Evolutionary conservation across 2,113 vertebrate genomes (phyloP).

Genomic region (Helogale parvula): DNA sequence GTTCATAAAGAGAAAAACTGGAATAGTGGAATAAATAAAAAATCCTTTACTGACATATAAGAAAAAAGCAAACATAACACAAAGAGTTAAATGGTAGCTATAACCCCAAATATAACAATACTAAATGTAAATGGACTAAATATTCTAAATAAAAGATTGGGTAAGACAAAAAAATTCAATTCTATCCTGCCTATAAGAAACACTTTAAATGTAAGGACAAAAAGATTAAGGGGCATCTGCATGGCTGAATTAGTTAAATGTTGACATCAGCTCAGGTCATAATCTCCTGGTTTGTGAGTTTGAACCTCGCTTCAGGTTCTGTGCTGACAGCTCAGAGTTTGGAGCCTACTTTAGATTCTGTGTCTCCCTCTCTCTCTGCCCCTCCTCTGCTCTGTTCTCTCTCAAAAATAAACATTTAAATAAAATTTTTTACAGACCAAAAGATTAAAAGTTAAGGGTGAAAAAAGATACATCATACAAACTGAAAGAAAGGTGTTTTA

Average conservation of each 20-base stretch:
- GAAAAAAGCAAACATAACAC: neutral
- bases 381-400: too few relatives aligned
- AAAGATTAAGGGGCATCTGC: neutral
- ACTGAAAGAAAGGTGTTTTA: neutral
- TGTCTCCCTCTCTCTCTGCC: too few relatives aligned
- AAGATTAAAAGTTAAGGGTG: neutral
- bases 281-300: too few relatives aligned
- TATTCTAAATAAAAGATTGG: neutral
- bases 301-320: too few relatives aligned
- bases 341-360: too few relatives aligned
- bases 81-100: neutral
- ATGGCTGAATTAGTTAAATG: too few relatives aligned
- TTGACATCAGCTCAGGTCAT: too few relatives aligned
- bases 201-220: neutral
- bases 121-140: neutral
- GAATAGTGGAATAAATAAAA: slow-evolving; percentile 32
- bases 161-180: neutral
- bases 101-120: neutral
- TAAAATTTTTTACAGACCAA: neutral
- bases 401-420: too few relatives aligned
- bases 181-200: neutral
- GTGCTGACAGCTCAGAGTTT: too few relatives aligned
- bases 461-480: neutral
- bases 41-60: neutral
- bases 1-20: neutral